These are phyloP conservation scores for Morelia viridis DNA, from an alignment of 2,797 vertebrate genomes.

Conservation along the genomic window DNA sequence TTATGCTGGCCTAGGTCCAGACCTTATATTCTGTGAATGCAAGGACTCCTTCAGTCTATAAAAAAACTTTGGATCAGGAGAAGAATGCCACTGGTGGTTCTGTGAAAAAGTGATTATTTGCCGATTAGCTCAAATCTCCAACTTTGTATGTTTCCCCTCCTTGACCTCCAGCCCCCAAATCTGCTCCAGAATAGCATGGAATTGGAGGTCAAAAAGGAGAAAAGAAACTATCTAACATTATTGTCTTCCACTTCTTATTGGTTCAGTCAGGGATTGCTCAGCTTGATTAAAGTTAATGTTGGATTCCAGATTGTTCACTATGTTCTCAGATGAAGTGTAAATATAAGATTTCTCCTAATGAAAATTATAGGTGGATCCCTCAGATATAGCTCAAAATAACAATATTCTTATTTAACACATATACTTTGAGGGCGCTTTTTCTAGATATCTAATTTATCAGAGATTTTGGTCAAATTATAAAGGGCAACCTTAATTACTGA, in stretches of 20 bases:
- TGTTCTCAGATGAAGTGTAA: background rate
- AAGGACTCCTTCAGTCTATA: background rate
- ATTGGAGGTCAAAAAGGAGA: background rate
- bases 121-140: background rate
- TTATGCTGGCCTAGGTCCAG: background rate
- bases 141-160: background rate
- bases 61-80: background rate
- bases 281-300: background rate
- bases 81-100: background rate
- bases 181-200: background rate
- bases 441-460: background rate
- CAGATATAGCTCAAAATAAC: background rate
- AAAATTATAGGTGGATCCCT: background rate
- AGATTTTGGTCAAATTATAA: background rate
- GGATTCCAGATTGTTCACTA: background rate
- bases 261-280: background rate
- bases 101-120: background rate
- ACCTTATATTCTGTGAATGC: background rate
- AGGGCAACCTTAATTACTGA: too few relatives aligned
- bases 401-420: background rate
- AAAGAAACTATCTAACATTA: background rate
- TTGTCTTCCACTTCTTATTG: background rate
- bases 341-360: background rate
- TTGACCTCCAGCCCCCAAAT: background rate
- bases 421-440: background rate